Evolutionary conservation across 2,797 vertebrate species (phyloP).

Genomic region (Enteromius radiatus): DNA sequence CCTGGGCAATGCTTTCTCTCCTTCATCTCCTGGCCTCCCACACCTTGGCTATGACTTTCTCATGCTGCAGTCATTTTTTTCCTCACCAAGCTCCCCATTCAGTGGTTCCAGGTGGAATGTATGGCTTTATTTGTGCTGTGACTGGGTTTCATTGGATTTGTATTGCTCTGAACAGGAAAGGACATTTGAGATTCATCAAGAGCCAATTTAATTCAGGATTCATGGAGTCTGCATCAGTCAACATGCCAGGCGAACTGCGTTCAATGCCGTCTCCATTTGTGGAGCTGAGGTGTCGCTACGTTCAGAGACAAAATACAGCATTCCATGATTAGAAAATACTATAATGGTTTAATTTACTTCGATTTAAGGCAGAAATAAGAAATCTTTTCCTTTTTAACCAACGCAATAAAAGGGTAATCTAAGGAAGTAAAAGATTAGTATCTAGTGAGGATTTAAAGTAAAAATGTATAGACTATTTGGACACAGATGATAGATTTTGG

Average conservation of each 20-base stretch:
- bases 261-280: conserved; percentile 64
- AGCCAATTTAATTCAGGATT: conserved; percentile 82
- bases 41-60: conserved; percentile 67
- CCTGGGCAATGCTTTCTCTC: conserved; percentile 56
- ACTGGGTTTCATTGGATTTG: conserved; percentile 80
- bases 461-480: background rate
- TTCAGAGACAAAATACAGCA: conserved; percentile 65
- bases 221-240: conserved; percentile 79
- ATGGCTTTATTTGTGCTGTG: conserved; percentile 78
- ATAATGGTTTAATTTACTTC: conserved; percentile 65
- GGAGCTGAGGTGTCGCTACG: conserved; percentile 69
- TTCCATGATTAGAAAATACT: conserved; percentile 71
- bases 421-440: background rate
- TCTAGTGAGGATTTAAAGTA: background rate
- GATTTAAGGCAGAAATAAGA: conserved; percentile 63
- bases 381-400: conserved; percentile 44
- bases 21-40: conserved; percentile 69
- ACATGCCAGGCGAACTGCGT: conserved; percentile 67
- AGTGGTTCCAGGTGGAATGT: conserved; percentile 71
- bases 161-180: conserved; percentile 76
- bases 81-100: conserved; percentile 74
- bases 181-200: conserved; percentile 81
- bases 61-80: conserved; percentile 78
- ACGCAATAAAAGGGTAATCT: conserved; percentile 7
- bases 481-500: no score